phyloP scores from a whole-genome alignment of 2,888 invertebrate species.

The Pedicia rivosa region DNA sequence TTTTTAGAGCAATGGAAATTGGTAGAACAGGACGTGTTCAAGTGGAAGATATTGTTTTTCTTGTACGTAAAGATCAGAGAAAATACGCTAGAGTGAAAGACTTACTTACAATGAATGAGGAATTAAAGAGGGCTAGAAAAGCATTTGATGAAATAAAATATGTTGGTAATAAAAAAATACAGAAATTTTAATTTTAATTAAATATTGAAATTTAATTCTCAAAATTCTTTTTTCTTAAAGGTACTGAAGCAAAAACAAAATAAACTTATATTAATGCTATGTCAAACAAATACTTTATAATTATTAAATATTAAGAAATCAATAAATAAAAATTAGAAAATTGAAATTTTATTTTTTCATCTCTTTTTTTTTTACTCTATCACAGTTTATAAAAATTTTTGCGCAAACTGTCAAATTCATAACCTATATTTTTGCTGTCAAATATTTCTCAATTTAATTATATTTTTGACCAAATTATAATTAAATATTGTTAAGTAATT shows the following conservation, averaged over 20 bases:
- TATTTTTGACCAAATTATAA: too few species aligned
- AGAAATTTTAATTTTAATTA: background rate
- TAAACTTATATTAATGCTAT: too few species aligned
- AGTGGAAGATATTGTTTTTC: conserved; percentile 94
- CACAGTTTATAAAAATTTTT: too few species aligned
- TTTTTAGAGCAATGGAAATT: conserved; percentile 79
- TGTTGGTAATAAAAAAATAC: conserved; percentile 46
- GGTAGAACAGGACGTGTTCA: conserved; percentile 92
- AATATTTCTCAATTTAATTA: too few species aligned
- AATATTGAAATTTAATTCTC: background rate
- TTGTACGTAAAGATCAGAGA: conserved; percentile 88
- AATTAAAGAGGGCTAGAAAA: conserved; percentile 94
- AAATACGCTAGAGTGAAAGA: conserved; percentile 98
- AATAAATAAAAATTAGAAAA: conserved; percentile 1
- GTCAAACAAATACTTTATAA: too few species aligned
- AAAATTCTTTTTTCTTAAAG: background rate
- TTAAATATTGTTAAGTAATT: too few species aligned
- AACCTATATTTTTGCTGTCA: too few species aligned
- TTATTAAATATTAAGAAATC: too few species aligned
- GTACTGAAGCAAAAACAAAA: conserved; percentile 3
- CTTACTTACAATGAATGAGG: conserved; percentile 95
- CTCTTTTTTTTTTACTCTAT: too few species aligned
- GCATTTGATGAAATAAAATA: conserved; percentile 99
- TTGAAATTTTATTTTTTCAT: too few species aligned
- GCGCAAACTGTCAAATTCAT: too few species aligned